Evolutionary conservation across 2,888 invertebrate species (phyloP), one percentile per base, ranked within the genome.

Genomic region (Noctua comes): DNA sequence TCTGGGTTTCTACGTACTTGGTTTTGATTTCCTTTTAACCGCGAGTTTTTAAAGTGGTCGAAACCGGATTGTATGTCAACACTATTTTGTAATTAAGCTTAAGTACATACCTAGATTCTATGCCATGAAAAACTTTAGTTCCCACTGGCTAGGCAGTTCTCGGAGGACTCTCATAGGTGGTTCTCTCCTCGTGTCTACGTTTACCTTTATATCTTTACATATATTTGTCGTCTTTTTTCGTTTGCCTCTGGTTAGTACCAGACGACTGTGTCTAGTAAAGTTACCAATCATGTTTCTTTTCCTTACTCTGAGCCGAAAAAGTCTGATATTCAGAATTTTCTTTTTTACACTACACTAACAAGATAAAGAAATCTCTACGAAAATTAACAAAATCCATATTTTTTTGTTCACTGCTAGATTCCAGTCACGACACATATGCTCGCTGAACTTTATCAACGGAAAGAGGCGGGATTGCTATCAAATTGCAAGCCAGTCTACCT

Each of bases 1-100:
- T 51, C 51, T 51, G n/a, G 43, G 16, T 79, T 80, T 48, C 16
- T 31, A 31, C 54, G 73, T 54, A 27, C n/a, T 78, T 77, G 68
- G 66, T 78, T 77, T 43, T 78, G 48, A 81, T 73, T 27, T 57
- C 43, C 13, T 57, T 65, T 73, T 73, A 48, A 57, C 54, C 31
- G n/a, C 40, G 40, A 65, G 46, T 72, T 65, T 46, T 31, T 62
- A 46, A 31, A 8, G 36, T 72, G 48, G 46, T 40, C 36, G n/a
- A 48, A 66, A 59, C 54, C 7, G 31, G 59, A 62, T 70, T 51
- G 24, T 54, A 36, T 54, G 18, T 43, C 43, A 43, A 43, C 1
- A 43, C 36, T 18, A 21, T 81, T 36, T 68, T 16, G 21, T n/a
- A 43, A 31, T 24, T 11, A 54, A 18, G 27, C 13, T 31, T 13